These are phyloP conservation scores for Augochlora pura DNA, from an alignment of 1,140 invertebrate genomes.

Conservation along the genomic window DNA sequence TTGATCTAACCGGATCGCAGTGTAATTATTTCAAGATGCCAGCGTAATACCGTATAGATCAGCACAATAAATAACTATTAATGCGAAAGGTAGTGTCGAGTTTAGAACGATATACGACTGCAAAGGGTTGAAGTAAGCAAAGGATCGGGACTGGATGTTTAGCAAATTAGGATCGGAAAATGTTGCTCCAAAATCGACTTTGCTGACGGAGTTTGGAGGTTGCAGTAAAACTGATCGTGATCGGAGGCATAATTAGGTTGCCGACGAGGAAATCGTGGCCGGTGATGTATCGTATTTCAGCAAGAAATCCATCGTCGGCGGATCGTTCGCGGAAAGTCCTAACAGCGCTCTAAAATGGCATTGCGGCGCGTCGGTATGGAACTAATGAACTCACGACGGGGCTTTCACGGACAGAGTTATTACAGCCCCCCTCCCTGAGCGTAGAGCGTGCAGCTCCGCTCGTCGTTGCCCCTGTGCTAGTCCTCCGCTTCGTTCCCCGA, in stretches of 20 bases:
- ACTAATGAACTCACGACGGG: conserved; percentile 75
- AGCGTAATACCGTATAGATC: no score
- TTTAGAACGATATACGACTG: no score
- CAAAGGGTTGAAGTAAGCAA: no score
- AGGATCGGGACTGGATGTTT: no score
- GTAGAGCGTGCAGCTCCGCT: conserved; percentile 12
- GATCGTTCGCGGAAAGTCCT: conserved; percentile 56
- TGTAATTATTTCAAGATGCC: no score
- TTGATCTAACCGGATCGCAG: no score
- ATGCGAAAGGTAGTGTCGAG: no score
- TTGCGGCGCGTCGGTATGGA: conserved; percentile 75
- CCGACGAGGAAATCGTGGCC: background rate
- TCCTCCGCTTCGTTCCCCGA: conserved; percentile 19
- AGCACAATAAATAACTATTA: no score
- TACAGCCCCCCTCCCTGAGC: conserved; percentile 52
- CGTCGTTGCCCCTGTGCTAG: conserved; percentile 48
- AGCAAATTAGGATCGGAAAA: no score
- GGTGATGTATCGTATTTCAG: background rate
- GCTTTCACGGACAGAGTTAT: conserved; percentile 76
- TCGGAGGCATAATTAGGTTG: background rate
- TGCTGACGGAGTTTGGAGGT: background rate
- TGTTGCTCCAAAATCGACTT: no score
- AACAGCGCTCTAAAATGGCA: conserved; percentile 72
- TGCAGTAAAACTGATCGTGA: background rate
- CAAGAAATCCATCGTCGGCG: conserved; percentile 1